Percentiles rank a stretch among this genome's conserved stretches.
Conservation (phyloP, 2,113 vertebrate species). For the Urocolius indicus region DNA sequence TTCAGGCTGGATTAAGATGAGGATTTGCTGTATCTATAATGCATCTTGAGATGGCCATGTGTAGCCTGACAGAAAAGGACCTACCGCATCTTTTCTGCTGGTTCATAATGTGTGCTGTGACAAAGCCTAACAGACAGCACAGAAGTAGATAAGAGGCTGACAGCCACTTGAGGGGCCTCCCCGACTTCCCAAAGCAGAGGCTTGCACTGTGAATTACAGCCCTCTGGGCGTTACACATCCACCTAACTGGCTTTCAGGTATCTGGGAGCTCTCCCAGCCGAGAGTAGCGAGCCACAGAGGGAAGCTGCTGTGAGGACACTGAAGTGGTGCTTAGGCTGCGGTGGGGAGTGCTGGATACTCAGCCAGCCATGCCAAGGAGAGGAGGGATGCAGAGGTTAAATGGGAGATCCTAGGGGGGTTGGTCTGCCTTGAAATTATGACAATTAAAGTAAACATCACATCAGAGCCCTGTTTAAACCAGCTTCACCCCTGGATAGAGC, state of each 20-base stretch:
- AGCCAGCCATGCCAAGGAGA: background rate
- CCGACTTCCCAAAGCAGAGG: background rate
- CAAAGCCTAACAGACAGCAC: background rate
- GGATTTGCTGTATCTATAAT: conserved; percentile 48
- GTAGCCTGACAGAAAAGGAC: conserved; percentile 39
- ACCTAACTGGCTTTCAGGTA: background rate
- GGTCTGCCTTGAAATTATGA: background rate
- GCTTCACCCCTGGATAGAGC: background rate
- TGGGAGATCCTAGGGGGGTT: background rate
- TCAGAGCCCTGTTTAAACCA: background rate
- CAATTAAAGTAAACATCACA: background rate
- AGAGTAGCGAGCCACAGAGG: background rate
- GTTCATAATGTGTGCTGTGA: background rate
- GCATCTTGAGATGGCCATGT: background rate
- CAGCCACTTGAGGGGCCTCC: background rate
- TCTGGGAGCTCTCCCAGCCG: background rate
- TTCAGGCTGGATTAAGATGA: conserved; percentile 36
- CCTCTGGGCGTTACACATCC: background rate
- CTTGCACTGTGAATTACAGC: background rate
- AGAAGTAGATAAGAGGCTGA: conserved; percentile 35
- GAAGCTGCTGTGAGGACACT: background rate
- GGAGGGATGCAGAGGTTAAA: background rate
- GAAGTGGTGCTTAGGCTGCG: background rate
- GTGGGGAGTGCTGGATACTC: background rate
- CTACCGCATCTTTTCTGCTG: conserved; percentile 17